Conservation (phyloP, 2,113 vertebrate species). For the Acinonyx jubatus region DNA sequence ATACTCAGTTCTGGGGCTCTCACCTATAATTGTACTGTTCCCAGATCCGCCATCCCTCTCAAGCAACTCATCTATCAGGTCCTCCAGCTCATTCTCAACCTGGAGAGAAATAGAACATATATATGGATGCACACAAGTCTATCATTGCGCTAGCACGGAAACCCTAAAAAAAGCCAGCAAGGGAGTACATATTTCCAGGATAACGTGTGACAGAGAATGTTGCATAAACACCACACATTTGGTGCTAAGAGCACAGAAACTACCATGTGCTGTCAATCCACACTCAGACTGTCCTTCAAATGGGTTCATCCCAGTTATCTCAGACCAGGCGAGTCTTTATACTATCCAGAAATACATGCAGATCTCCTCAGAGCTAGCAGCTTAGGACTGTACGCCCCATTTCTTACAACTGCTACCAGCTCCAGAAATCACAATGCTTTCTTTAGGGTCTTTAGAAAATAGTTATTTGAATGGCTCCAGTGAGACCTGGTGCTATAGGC, state of each 20-base stretch:
- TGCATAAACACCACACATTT: slow-evolving; percentile 45
- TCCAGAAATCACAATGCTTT: slow-evolving; percentile 54
- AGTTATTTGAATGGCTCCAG: slow-evolving; percentile 15
- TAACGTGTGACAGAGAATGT: slow-evolving; percentile 6
- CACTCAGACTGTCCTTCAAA: slow-evolving; percentile 53
- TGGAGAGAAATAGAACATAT: slow-evolving; percentile 82
- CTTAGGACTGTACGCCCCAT: slow-evolving; percentile 15
- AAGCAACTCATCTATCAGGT: slow-evolving; percentile 95
- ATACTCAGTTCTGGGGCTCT: slow-evolving; percentile 76
- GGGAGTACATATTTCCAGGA: slow-evolving; percentile 58
- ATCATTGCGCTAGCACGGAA: slow-evolving; percentile 54
- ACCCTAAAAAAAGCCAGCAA: slow-evolving; percentile 63
- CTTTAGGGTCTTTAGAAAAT: slow-evolving; percentile 47
- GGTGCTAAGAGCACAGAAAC: slow-evolving; percentile 55
- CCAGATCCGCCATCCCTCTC: slow-evolving; percentile 93
- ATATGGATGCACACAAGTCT: slow-evolving; percentile 74
- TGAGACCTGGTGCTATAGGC: slow-evolving; percentile 9
- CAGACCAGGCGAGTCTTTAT: slow-evolving; percentile 35
- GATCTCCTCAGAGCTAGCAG: slow-evolving; percentile 33
- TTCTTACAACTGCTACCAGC: slow-evolving; percentile 61
- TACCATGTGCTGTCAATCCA: slow-evolving; percentile 47
- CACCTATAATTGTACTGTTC: slow-evolving; percentile 94
- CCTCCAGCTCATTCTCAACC: slow-evolving; percentile 97
- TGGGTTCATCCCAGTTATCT: slow-evolving; percentile 43
- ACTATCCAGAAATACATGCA: slow-evolving; percentile 57